phyloP scores from a whole-genome alignment of 92 coral and sea anemone species.

The Montipora capitata region DNA sequence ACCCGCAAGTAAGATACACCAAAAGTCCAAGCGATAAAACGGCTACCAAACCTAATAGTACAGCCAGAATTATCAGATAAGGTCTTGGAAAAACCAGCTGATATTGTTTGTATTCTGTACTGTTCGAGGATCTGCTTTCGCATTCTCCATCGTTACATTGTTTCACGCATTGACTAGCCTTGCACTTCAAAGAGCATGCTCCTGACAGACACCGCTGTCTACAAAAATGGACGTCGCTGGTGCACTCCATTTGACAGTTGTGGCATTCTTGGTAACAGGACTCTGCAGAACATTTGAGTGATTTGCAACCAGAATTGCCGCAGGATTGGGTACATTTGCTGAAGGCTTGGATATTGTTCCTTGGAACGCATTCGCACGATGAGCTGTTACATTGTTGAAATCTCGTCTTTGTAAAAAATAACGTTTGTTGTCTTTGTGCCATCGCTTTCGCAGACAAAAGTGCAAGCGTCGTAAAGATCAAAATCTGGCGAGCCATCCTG shows the following conservation, averaged over 20 bases:
- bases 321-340: slow-evolving; percentile 77
- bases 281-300: slow-evolving; percentile 75
- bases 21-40: slow-evolving; percentile 44
- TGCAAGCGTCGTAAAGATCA: slow-evolving; percentile 6
- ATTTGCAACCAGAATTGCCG: slow-evolving; percentile 50
- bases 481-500: slow-evolving; percentile 9
- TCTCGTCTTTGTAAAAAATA: slow-evolving; percentile 52
- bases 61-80: slow-evolving; percentile 62
- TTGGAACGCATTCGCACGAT: slow-evolving; percentile 65
- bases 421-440: slow-evolving; percentile 29
- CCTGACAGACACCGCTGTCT: slow-evolving; percentile 92
- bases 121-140: neutral
- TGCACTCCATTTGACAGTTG: slow-evolving; percentile 93
- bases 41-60: slow-evolving; percentile 46
- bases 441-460: neutral
- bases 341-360: slow-evolving; percentile 36
- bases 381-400: slow-evolving; percentile 81
- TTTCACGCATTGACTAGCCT: slow-evolving; percentile 74
- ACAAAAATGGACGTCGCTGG: slow-evolving; percentile 82
- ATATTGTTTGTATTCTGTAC: neutral
- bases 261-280: slow-evolving; percentile 85
- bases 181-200: slow-evolving; percentile 73
- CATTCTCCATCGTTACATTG: slow-evolving; percentile 50
- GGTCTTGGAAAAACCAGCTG: slow-evolving; percentile 30
- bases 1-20: neutral